Evolutionary conservation across 2,113 vertebrate species (phyloP).

Genomic region (Fulica atra): DNA sequence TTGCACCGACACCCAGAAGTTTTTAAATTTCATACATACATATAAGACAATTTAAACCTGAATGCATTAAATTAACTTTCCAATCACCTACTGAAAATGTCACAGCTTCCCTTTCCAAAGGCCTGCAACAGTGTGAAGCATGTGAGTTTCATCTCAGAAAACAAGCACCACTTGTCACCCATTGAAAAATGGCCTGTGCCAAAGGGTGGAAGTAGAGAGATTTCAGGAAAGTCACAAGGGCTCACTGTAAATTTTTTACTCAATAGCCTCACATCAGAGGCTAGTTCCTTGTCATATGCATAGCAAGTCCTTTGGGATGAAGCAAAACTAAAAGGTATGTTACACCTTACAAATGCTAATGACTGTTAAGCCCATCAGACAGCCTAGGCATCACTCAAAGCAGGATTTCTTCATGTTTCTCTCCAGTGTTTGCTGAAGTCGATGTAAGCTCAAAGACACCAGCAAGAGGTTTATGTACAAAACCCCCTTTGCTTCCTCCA

Average conservation of each 20-base stretch:
- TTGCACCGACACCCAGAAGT: neutral
- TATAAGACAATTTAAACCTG: neutral
- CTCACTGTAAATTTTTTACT: neutral
- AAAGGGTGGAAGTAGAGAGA: neutral
- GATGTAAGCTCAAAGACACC: neutral
- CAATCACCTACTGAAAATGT: neutral
- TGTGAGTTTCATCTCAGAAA: neutral
- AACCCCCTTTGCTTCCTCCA: neutral
- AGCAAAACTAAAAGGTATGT: neutral
- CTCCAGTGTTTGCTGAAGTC: neutral
- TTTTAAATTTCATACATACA: neutral
- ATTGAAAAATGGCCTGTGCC: neutral
- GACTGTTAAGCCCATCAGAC: neutral
- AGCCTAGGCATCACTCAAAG: neutral
- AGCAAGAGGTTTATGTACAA: neutral
- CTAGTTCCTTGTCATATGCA: neutral
- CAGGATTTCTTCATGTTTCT: neutral
- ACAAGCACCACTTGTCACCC: neutral
- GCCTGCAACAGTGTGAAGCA: neutral
- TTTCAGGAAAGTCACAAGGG: neutral
- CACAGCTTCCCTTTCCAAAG: neutral
- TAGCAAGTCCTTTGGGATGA: neutral
- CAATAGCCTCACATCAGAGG: neutral
- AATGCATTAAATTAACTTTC: neutral
- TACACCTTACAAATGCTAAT: neutral